A percentile compares a stretch with the other conserved stretches of the same genome.
Evolutionary conservation across 1,140 invertebrate species (phyloP).

Genomic region (Battus philenor): DNA sequence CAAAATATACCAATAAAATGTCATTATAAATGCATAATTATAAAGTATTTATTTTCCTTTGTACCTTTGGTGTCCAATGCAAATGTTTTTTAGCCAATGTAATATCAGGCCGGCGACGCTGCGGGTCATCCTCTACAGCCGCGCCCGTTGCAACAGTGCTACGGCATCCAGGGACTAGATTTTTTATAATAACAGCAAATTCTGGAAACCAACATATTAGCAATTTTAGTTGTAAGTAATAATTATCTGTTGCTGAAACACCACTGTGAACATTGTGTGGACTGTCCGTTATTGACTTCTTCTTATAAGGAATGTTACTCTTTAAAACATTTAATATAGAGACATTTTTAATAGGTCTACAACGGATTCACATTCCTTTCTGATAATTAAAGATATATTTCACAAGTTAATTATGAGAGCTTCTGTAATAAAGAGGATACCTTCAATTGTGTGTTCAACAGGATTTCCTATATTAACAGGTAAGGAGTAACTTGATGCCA

Average conservation of each 20-base stretch:
- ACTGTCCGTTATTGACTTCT: too few relatives aligned
- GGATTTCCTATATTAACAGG: slow-evolving; percentile 99
- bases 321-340: too few relatives aligned
- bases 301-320: too few relatives aligned
- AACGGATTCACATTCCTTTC: too few relatives aligned
- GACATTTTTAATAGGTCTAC: too few relatives aligned
- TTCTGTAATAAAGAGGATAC: slow-evolving; percentile 75
- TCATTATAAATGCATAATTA: background rate
- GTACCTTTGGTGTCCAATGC: slow-evolving; percentile 95
- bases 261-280: too few relatives aligned
- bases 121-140: slow-evolving; percentile 96
- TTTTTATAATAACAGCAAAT: slow-evolving; percentile 95
- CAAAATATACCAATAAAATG: too few relatives aligned
- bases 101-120: slow-evolving; percentile 95
- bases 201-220: slow-evolving; percentile 81
- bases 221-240: too few relatives aligned
- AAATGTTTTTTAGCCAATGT: slow-evolving; percentile 89
- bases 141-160: slow-evolving; percentile 89
- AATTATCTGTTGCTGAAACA: too few relatives aligned
- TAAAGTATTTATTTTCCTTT: slow-evolving; percentile 7
- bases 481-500: slow-evolving; percentile 95
- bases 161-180: slow-evolving; percentile 86
- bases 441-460: slow-evolving; percentile 96
- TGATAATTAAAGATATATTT: too few relatives aligned
- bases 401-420: too few relatives aligned